These are phyloP conservation scores for Aphrocallistes beatrix DNA, from an alignment of 37 sponge, comb jelly and placozoan genomes.

Conservation along the genomic window DNA sequence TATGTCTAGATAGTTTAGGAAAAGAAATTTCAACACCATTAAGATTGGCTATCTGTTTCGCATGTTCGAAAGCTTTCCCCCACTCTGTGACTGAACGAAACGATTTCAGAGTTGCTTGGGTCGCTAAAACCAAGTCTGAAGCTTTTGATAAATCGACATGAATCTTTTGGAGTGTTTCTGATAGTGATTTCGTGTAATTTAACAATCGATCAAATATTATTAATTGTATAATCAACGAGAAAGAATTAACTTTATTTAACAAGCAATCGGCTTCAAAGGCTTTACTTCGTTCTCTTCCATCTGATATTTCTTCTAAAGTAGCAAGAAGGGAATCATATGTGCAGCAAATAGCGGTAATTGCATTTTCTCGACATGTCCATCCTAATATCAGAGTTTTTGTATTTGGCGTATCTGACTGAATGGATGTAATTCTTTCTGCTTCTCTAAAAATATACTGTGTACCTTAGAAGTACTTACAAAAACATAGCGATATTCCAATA, in stretches of 20 bases:
- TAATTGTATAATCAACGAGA: conserved; percentile 33
- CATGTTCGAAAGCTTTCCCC: not conserved
- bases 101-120: not conserved
- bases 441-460: not conserved
- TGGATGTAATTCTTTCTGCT: not conserved
- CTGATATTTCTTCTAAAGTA: conserved; percentile 39
- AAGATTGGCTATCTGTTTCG: not conserved
- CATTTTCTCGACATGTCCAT: not conserved
- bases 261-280: conserved; percentile 45
- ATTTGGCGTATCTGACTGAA: not conserved
- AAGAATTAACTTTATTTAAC: conserved; percentile 34
- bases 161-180: not conserved
- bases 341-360: not conserved
- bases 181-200: conserved; percentile 29
- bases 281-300: conserved; percentile 37
- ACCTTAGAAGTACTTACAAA: not conserved
- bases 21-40: not conserved
- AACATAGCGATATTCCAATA: not conserved
- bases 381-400: not conserved
- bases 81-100: not conserved
- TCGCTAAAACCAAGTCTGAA: not conserved
- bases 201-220: conserved; percentile 31
- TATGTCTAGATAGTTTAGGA: not conserved
- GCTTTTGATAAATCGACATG: not conserved
- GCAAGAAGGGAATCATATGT: conserved; percentile 16